Percentiles rank a stretch among this genome's conserved stretches.
Conservation (phyloP, 2,113 vertebrate species). For the Phoenicopterus ruber region DNA sequence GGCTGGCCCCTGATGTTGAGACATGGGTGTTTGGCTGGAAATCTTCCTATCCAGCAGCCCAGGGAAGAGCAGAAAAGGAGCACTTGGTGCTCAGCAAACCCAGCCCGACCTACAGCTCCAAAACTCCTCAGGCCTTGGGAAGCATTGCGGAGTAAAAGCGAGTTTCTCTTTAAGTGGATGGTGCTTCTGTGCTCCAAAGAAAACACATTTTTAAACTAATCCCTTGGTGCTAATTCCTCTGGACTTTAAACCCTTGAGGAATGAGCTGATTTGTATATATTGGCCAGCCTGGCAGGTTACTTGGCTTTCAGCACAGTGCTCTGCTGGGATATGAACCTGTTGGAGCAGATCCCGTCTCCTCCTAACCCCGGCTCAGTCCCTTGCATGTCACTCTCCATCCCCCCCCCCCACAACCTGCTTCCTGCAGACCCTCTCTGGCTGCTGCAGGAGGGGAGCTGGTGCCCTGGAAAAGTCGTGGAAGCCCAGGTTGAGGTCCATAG, state of each 20-base stretch:
- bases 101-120: neutral
- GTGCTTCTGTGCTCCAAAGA: constrained; percentile 10
- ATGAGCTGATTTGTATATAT: constrained; percentile 39
- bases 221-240: constrained; percentile 36
- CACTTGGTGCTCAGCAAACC: neutral
- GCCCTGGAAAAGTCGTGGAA: neutral
- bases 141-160: neutral
- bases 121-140: neutral
- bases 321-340: neutral
- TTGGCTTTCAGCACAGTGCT: neutral
- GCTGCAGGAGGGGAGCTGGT: neutral
- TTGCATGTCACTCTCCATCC: neutral
- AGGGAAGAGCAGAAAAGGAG: neutral
- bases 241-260: constrained; percentile 29
- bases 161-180: neutral
- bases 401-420: neutral
- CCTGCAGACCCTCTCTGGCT: neutral
- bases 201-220: constrained; percentile 39
- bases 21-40: neutral
- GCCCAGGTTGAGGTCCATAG: fast-evolving
- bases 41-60: neutral
- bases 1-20: neutral
- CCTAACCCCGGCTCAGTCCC: neutral
- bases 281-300: constrained; percentile 12
- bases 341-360: neutral